phyloP scores from a whole-genome alignment of 2,888 invertebrate species.

The Acanthosepion lycidas region DNA sequence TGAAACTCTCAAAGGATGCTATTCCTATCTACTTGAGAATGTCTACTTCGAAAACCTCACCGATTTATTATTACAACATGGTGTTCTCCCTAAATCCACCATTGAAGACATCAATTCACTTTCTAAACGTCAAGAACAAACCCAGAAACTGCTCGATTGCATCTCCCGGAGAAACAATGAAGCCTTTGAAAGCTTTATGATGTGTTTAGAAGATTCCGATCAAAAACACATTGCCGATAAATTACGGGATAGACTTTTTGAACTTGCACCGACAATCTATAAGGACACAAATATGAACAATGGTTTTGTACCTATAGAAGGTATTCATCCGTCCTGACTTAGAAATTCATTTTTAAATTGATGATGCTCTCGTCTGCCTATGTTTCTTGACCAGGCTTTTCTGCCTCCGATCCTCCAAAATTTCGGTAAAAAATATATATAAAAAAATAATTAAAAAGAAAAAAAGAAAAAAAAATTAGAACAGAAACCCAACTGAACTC shows the following conservation, averaged over 20 bases:
- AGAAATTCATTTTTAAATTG: not conserved
- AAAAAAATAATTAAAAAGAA: not conserved
- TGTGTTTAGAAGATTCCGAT: not conserved
- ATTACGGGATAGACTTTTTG: not conserved
- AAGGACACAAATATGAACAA: not conserved
- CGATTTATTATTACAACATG: not conserved
- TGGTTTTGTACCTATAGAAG: conserved; percentile 17
- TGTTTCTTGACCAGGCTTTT: not conserved
- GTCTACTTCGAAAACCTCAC: not conserved
- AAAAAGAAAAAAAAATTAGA: not conserved
- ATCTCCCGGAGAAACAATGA: not conserved
- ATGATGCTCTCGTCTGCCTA: not conserved
- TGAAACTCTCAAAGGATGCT: conserved; percentile 9
- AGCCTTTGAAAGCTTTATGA: not conserved
- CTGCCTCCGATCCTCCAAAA: too few species aligned
- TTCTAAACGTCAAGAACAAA: not conserved
- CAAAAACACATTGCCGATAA: not conserved
- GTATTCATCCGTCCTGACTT: not conserved
- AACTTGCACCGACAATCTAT: not conserved
- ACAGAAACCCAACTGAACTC: too few species aligned
- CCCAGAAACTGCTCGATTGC: not conserved
- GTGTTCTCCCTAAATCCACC: not conserved
- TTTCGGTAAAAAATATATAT: not conserved
- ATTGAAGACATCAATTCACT: not conserved
- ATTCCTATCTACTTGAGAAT: not conserved